Percentiles rank a stretch among this genome's conserved stretches.
Conservation (phyloP, 2,888 invertebrate genomes). For the Xestia xanthographa region DNA sequence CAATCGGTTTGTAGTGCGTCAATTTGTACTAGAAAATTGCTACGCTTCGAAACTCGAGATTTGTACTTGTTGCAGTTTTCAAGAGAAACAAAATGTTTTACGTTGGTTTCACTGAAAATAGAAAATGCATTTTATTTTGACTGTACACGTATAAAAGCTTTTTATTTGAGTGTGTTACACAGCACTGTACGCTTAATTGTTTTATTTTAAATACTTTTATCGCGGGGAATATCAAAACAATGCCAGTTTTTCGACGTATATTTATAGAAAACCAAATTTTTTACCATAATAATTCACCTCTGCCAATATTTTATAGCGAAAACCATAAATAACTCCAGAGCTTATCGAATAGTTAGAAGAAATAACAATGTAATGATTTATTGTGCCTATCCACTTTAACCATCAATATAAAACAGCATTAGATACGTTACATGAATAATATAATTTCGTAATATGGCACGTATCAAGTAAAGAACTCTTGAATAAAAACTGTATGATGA, state of each 20-base stretch:
- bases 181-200: conserved; percentile 2
- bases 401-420: conserved; percentile 53
- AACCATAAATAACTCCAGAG: conserved; percentile 62
- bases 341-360: conserved; percentile 59
- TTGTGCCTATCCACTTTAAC: conserved; percentile 44
- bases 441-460: conserved; percentile 13
- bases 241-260: neutral
- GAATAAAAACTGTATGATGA: conserved; percentile 27
- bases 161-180: neutral
- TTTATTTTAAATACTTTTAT: neutral
- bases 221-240: neutral
- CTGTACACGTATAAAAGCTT: neutral
- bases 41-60: conserved; percentile 20
- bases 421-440: conserved; percentile 29
- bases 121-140: conserved; percentile 28
- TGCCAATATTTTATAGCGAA: conserved; percentile 53
- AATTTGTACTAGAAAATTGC: conserved; percentile 41
- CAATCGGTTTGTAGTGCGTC: conserved; percentile 35
- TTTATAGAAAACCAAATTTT: conserved; percentile 38
- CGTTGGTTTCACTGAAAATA: conserved; percentile 24
- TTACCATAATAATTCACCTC: conserved; percentile 42
- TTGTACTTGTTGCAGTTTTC: conserved; percentile 36
- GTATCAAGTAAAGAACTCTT: conserved; percentile 8
- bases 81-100: conserved; percentile 24
- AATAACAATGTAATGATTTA: conserved; percentile 64